Conservation (phyloP, 1,140 invertebrate species). For the Hyposmocoma kahamanoa region DNA sequence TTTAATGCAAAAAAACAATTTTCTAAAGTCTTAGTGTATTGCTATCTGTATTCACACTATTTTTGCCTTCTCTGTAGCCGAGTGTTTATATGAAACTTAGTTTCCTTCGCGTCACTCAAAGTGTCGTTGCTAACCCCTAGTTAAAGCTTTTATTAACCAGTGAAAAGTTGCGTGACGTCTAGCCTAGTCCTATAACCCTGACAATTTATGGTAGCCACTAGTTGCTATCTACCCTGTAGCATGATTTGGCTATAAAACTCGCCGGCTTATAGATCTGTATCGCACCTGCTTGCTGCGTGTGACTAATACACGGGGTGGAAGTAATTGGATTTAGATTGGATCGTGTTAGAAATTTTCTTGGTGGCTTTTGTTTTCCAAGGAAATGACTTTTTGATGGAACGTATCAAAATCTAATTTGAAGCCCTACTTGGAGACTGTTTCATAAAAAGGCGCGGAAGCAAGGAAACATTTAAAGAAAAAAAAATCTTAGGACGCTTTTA, state of each 20-base stretch:
- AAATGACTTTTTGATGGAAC: conserved; percentile 63
- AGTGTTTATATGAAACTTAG: too few species aligned
- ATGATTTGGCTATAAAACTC: conserved; percentile 1
- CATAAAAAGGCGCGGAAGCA: background rate
- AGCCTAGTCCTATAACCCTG: conserved; percentile 11
- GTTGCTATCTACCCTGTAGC: background rate
- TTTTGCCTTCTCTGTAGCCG: too few species aligned
- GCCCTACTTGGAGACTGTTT: background rate
- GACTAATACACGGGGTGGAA: conserved; percentile 37
- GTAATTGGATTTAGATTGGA: conserved; percentile 70
- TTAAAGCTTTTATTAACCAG: conserved; percentile 5
- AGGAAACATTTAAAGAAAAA: background rate
- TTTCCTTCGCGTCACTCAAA: too few species aligned
- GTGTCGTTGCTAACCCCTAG: background rate
- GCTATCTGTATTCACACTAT: too few species aligned
- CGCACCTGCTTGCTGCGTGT: conserved; percentile 22
- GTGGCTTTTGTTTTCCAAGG: conserved; percentile 49
- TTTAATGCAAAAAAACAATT: too few species aligned
- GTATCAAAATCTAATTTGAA: conserved; percentile 59
- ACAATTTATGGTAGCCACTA: conserved; percentile 17
- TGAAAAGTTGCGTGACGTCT: conserved; percentile 19
- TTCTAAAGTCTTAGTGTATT: too few species aligned
- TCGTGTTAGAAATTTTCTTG: conserved; percentile 62
- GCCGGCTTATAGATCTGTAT: conserved; percentile 10
- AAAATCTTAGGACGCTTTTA: background rate